Conservation (phyloP, 2,888 invertebrate species). For the Hartigia nigra region DNA sequence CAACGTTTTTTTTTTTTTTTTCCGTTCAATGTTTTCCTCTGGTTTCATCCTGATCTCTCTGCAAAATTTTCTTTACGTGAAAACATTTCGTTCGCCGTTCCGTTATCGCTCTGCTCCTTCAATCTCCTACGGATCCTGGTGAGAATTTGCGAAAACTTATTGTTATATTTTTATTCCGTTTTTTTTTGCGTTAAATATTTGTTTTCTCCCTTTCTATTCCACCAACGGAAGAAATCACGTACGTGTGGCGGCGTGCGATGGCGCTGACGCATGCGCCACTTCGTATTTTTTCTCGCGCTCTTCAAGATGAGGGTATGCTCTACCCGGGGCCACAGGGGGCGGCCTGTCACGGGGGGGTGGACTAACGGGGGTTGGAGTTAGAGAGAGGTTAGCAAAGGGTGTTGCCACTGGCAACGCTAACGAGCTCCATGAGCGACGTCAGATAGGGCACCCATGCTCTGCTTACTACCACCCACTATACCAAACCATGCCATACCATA, state of each 20-base stretch:
- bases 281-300: slow-evolving; percentile 35
- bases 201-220: not conserved
- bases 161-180: not conserved
- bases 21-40: not conserved
- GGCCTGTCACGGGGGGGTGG: slow-evolving; percentile 31
- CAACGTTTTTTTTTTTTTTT: not conserved
- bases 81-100: not conserved
- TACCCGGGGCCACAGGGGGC: slow-evolving; percentile 17
- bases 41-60: not conserved
- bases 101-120: not conserved
- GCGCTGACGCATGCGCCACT: slow-evolving; percentile 42
- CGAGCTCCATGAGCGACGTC: slow-evolving; percentile 65
- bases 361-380: slow-evolving; percentile 3
- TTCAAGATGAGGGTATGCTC: slow-evolving; percentile 37
- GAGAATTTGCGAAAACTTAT: not conserved
- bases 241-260: slow-evolving; percentile 45
- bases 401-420: slow-evolving; percentile 65
- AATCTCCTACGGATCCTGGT: not conserved
- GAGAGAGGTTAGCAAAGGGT: slow-evolving; percentile 50
- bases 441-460: slow-evolving; percentile 56
- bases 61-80: not conserved
- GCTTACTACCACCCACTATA: slow-evolving; percentile 10
- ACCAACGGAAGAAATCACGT: slow-evolving; percentile 26
- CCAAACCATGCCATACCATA: slow-evolving; percentile 25
- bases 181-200: not conserved